phyloP scores from a whole-genome alignment of 2,113 vertebrate genomes.

The Isichthys henryi region DNA sequence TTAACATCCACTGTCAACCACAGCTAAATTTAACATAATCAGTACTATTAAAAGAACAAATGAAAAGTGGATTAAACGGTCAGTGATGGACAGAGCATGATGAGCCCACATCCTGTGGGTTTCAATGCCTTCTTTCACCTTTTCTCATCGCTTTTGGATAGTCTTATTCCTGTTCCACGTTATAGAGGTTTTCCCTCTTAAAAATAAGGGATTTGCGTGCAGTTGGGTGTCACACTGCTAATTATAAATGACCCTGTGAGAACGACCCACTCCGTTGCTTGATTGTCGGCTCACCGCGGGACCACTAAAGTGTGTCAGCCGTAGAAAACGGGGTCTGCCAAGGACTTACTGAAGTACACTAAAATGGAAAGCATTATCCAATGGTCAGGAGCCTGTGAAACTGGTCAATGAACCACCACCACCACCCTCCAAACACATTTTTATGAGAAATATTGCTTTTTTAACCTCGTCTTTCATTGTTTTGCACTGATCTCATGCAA shows the following conservation, averaged over 20 bases:
- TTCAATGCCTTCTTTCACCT: not conserved
- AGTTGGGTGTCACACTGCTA: not conserved
- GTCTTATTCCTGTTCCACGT: not conserved
- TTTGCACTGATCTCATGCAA: not conserved
- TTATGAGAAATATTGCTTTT: not conserved
- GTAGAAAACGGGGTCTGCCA: not conserved
- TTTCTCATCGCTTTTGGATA: not conserved
- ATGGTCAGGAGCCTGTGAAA: not conserved
- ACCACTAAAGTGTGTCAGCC: not conserved
- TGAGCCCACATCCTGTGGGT: not conserved
- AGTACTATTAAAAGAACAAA: not conserved
- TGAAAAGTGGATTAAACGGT: not conserved
- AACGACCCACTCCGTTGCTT: not conserved
- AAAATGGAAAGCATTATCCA: not conserved
- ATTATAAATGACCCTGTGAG: not conserved
- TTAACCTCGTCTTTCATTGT: not conserved
- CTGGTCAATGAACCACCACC: not conserved
- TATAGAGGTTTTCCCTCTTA: not conserved
- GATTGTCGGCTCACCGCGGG: not conserved
- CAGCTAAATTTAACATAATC: not conserved
- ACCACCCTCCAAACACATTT: no score
- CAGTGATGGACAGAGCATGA: not conserved
- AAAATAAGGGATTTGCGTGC: not conserved
- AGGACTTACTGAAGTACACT: slow-evolving; percentile 1
- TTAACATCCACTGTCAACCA: not conserved